Percentiles rank a stretch among this genome's conserved stretches.
phyloP scores from a whole-genome alignment of 1,140 invertebrate species.

The Drosophila trapezifrons region DNA sequence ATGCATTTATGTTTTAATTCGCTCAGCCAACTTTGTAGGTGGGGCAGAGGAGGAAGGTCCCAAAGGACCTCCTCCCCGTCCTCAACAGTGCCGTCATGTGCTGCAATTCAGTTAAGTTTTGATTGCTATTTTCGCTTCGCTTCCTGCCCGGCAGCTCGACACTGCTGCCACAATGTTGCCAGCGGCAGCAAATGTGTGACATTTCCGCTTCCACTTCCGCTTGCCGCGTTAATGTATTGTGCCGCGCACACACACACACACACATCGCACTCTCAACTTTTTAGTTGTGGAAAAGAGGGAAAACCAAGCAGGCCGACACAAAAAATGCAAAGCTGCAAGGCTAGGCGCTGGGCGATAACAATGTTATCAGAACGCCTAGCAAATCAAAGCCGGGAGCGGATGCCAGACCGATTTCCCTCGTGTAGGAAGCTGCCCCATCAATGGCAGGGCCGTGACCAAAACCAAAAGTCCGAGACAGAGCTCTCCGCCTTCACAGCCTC shows the following conservation, averaged over 20 bases:
- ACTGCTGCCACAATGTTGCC: constrained; percentile 64
- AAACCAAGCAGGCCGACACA: constrained; percentile 6
- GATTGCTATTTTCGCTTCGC: constrained; percentile 82
- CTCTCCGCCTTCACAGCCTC: background rate
- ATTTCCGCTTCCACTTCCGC: constrained; percentile 76
- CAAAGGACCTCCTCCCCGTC: background rate
- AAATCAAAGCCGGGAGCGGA: constrained; percentile 13
- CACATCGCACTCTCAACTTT: constrained; percentile 47
- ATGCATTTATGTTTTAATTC: constrained; percentile 80
- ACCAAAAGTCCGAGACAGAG: constrained; percentile 5
- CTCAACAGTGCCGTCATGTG: constrained; percentile 50
- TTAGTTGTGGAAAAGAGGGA: constrained; percentile 53
- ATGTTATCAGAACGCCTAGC: constrained; percentile 41
- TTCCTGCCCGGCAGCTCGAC: constrained; percentile 60
- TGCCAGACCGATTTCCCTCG: constrained; percentile 2
- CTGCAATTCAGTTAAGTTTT: constrained; percentile 82
- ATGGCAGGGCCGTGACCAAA: constrained; percentile 26
- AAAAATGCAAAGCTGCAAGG: constrained; percentile 35
- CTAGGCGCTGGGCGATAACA: constrained; percentile 54
- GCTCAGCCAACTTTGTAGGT: constrained; percentile 59
- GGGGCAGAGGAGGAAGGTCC: background rate
- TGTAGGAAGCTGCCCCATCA: constrained; percentile 8
- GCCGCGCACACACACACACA: constrained; percentile 29
- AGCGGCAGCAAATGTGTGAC: constrained; percentile 79
- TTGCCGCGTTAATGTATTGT: constrained; percentile 71